Percentiles rank a stretch among this genome's conserved stretches.
phyloP scores from a whole-genome alignment of 2,113 vertebrate genomes.

The Neolamprologus devosi region DNA sequence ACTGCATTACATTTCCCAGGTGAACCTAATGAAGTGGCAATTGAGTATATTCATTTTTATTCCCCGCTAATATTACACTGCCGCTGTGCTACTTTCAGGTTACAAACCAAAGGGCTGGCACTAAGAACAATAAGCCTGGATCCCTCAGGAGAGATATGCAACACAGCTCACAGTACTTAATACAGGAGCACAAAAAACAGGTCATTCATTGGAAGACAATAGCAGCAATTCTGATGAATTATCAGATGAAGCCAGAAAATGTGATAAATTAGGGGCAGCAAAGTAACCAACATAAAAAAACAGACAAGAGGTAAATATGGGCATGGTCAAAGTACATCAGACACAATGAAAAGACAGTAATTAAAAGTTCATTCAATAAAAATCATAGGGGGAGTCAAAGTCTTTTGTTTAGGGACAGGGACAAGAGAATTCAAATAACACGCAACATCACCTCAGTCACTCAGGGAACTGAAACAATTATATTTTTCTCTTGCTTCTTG shows the following conservation, averaged over 20 bases:
- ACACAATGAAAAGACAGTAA: background rate
- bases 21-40: background rate
- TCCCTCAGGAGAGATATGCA: background rate
- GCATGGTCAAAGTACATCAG: background rate
- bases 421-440: background rate
- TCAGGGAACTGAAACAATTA: background rate
- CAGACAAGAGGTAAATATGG: background rate
- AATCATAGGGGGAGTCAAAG: background rate
- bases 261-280: background rate
- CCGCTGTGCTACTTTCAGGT: background rate
- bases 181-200: background rate
- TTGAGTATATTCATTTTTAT: background rate
- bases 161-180: background rate
- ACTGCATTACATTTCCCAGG: background rate
- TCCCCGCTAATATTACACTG: background rate
- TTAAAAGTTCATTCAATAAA: background rate
- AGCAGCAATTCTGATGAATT: background rate
- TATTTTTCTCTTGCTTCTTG: background rate
- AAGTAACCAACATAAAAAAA: background rate
- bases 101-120: background rate
- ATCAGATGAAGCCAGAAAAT: background rate
- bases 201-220: constrained; percentile 10
- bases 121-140: background rate
- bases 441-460: background rate
- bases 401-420: background rate